Percentiles rank a stretch among this genome's conserved stretches.
phyloP scores from a whole-genome alignment of 2,888 invertebrate genomes.

The Cenopis cana region DNA sequence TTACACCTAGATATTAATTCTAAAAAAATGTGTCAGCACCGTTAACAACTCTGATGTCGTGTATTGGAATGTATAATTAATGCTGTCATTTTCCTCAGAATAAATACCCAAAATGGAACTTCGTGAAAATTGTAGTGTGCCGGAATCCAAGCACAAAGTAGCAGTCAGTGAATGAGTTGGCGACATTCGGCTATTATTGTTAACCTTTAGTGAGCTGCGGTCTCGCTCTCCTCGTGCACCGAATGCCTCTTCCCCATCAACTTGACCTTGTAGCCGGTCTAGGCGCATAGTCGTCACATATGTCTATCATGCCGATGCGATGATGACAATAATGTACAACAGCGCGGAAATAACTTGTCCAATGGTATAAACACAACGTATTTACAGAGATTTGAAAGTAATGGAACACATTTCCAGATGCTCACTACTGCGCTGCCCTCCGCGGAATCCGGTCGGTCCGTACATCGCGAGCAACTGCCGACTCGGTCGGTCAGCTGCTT shows the following conservation, averaged over 20 bases:
- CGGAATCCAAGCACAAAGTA: conserved; percentile 2
- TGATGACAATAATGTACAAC: conserved; percentile 25
- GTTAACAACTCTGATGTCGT: conserved; percentile 42
- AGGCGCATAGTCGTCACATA: conserved; percentile 14
- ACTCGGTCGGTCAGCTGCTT: conserved; percentile 46
- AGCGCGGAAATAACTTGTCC: conserved; percentile 22
- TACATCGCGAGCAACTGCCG: conserved; percentile 12
- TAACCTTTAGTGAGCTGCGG: conserved; percentile 6
- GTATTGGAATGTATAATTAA: conserved; percentile 43
- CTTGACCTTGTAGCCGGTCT: conserved; percentile 6
- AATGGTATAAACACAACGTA: conserved; percentile 47
- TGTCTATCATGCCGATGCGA: conserved; percentile 1
- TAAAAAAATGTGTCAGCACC: conserved; percentile 42
- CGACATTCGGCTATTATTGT: conserved; percentile 17
- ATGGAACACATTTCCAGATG: conserved; percentile 35
- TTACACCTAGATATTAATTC: conserved; percentile 33
- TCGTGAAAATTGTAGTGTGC: conserved; percentile 24
- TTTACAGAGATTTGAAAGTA: conserved; percentile 43
- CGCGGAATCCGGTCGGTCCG: conserved; percentile 18
- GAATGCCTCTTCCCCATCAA: conserved; percentile 20
- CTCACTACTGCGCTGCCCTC: conserved; percentile 29
- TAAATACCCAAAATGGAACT: conserved; percentile 30
- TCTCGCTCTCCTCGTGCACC: conserved; percentile 6
- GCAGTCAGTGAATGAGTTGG: conserved; percentile 14
- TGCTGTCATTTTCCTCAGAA: conserved; percentile 39